A percentile compares a stretch with the other conserved stretches of the same genome.
Evolutionary conservation across 1,140 invertebrate genomes (phyloP).

Genomic region (Rhopalosiphum padi): DNA sequence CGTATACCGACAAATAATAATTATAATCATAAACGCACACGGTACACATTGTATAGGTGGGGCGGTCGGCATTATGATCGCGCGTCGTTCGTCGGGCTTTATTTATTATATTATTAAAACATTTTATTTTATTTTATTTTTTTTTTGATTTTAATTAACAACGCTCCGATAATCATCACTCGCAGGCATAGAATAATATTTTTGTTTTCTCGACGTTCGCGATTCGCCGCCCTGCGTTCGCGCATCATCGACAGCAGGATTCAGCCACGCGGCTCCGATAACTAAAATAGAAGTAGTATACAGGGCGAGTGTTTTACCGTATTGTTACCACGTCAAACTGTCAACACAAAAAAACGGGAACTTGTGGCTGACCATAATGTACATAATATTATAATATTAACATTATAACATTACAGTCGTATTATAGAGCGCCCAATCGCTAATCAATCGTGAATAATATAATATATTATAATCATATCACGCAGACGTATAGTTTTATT

Average conservation of each 20-base stretch:
- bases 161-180: conserved; percentile 41
- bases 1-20: background rate
- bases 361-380: too few species aligned
- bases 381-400: too few species aligned
- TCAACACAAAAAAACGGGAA: too few species aligned
- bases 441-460: background rate
- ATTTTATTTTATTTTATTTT: background rate
- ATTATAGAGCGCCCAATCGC: background rate
- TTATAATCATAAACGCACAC: background rate
- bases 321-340: too few species aligned
- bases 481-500: too few species aligned
- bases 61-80: background rate
- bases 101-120: conserved; percentile 9
- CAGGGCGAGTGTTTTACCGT: background rate
- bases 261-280: background rate
- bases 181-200: background rate
- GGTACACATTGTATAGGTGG: background rate
- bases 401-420: background rate
- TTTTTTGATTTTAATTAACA: conserved; percentile 42
- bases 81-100: background rate
- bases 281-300: background rate
- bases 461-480: background rate
- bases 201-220: background rate
- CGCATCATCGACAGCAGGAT: background rate
- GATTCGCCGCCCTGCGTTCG: background rate